phyloP scores from a whole-genome alignment of 2,113 vertebrate species.

The Camelus bactrianus region DNA sequence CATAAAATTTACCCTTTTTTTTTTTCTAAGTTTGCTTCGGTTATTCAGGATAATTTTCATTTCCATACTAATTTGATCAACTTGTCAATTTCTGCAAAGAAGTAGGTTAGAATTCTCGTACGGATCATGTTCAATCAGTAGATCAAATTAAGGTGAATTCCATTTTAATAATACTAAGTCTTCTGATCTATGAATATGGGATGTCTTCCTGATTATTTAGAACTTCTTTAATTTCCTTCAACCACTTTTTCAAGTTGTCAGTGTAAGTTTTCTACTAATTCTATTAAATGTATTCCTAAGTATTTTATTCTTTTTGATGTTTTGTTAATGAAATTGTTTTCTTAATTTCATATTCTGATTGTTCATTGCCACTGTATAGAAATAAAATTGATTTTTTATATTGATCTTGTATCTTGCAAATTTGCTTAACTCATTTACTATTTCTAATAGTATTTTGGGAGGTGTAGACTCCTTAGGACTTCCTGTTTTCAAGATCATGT shows the following conservation, averaged over 20 bases:
- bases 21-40: neutral
- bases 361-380: neutral
- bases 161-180: neutral
- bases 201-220: neutral
- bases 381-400: neutral
- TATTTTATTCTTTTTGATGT: neutral
- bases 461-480: neutral
- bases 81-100: neutral
- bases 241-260: neutral
- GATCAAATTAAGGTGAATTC: neutral
- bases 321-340: neutral
- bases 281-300: neutral
- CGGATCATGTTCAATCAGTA: neutral
- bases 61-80: neutral
- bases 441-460: neutral
- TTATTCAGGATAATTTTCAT: neutral
- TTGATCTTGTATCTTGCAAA: neutral
- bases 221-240: neutral
- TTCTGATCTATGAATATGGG: neutral
- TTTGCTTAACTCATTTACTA: neutral
- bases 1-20: neutral
- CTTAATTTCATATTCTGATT: conserved; percentile 15
- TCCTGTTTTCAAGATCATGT: neutral
- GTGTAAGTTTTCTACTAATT: neutral
- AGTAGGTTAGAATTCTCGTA: neutral